Percentiles rank a stretch among this genome's conserved stretches.
phyloP scores from a whole-genome alignment of 2,797 vertebrate genomes.

The Periparus ater region DNA sequence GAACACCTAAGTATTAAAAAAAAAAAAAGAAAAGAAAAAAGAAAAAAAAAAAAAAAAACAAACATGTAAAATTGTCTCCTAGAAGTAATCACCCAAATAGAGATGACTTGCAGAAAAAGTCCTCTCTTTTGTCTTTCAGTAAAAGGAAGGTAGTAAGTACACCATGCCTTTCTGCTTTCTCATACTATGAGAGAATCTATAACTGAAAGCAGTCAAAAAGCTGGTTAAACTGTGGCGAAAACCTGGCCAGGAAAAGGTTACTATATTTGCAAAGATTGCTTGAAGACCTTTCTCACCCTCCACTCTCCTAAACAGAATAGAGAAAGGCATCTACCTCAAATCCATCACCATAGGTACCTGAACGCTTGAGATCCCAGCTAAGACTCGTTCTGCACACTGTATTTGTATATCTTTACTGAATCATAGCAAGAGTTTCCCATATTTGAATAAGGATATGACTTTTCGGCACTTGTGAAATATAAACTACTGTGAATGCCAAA shows the following conservation, averaged over 20 bases:
- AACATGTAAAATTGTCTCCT: background rate
- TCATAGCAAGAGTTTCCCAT: background rate
- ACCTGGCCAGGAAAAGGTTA: background rate
- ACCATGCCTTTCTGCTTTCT: background rate
- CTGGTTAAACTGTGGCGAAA: background rate
- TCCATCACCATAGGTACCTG: background rate
- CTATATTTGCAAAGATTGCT: background rate
- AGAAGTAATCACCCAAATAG: background rate
- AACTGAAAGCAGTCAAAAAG: background rate
- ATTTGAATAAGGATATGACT: background rate
- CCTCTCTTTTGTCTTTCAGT: background rate
- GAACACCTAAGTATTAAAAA: background rate
- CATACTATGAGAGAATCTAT: background rate
- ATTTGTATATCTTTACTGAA: background rate
- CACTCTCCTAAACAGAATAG: background rate
- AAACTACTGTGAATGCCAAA: background rate
- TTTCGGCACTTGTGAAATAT: background rate
- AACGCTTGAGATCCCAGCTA: background rate
- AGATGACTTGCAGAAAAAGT: background rate
- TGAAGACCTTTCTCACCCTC: background rate
- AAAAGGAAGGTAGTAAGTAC: background rate
- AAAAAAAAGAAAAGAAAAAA: background rate
- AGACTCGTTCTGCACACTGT: background rate
- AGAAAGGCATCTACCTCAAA: background rate
- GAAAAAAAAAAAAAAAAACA: accelerated